Base-by-base conservation (phyloP, 2,797 vertebrate genomes). In the Acanthurus leucopareius region DNA sequence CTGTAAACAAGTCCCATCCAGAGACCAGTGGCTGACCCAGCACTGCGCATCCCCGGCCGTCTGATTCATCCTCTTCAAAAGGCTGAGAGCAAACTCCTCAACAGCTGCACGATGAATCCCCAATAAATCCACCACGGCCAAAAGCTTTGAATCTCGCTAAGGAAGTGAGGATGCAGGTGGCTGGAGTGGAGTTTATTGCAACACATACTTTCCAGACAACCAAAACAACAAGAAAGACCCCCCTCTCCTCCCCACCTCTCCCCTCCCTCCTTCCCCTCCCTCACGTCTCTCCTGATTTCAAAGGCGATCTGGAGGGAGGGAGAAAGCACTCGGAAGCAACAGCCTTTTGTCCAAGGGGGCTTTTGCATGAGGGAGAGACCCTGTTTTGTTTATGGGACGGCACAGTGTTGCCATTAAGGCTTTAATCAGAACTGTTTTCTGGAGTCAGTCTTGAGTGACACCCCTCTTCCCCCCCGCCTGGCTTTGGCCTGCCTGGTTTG, bases 91-190 rank as follows among this genome's bases (percentile, higher is more conserved):
- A 75, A 86, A 82, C 86, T 75, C 71, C 82, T 73, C 84, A 79
- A 86, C 91, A 94, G 92, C 91, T 93, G 91, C 90, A 62, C 44
- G 42, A 73, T 79, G 72, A 89, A 90, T 84, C 79, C 88, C 80
- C 81, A 84, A 85, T 86, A 92, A 90, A 91, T 91, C 89, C 83
- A 74, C 84, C 86, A 54, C 66, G 48, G 69, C 86, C 80, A 71
- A 84, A 83, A 79, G 80, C 90, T 85, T 90, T 88, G 86, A 91
- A 85, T 88, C 77, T 69, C 69, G 19, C 84, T 19, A 48, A 85
- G 86, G 88, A 91, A 92, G 89, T 60, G 49, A 90, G 86, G 88
- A 89, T 88, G 90, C 92, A 93, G 93, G 91, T 92, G 93, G 93
- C 83, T 89, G 83, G 79, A 88, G 76, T 44, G 60, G 77, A 90